A percentile compares a stretch with the other conserved stretches of the same genome.
Conservation (phyloP, 2,888 invertebrate species). For the Andrena minutula region DNA sequence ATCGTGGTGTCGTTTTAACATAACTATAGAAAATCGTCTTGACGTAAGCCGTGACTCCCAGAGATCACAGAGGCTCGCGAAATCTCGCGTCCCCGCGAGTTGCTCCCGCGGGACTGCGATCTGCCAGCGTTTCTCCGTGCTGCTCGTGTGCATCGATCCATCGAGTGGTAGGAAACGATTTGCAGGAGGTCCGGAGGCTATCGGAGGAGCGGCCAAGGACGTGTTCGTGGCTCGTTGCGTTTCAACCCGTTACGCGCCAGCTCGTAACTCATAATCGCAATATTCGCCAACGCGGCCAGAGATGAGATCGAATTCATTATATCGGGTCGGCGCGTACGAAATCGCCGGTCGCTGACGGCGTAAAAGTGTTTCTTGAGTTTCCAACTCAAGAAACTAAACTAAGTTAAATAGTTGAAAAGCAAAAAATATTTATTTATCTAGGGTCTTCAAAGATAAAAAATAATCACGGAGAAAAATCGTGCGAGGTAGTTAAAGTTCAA, state of each 20-base stretch:
- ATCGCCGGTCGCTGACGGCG: background rate
- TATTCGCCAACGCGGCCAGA: slow-evolving; percentile 45
- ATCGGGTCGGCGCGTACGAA: background rate
- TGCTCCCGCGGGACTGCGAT: slow-evolving; percentile 30
- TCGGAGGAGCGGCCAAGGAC: slow-evolving; percentile 78
- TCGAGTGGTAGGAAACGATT: slow-evolving; percentile 71
- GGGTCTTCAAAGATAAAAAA: no score
- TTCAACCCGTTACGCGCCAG: slow-evolving; percentile 69
- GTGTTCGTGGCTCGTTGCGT: slow-evolving; percentile 73
- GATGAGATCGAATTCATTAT: slow-evolving; percentile 20
- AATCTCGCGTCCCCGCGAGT: background rate
- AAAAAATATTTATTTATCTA: no score
- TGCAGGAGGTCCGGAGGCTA: slow-evolving; percentile 72
- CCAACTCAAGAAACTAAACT: no score
- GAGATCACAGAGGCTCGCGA: no score
- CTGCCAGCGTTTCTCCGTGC: slow-evolving; percentile 13
- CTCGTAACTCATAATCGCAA: slow-evolving; percentile 66
- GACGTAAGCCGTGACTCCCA: no score
- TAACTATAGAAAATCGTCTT: no score
- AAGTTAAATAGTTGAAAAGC: no score
- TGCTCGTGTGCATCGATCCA: slow-evolving; percentile 45
- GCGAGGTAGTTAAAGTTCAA: no score
- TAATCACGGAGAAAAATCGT: no score
- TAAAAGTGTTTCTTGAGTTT: no score
- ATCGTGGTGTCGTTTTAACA: background rate